A percentile compares a stretch with the other conserved stretches of the same genome.
Conservation (phyloP, 2,113 vertebrate genomes). For the Xenopus borealis region DNA sequence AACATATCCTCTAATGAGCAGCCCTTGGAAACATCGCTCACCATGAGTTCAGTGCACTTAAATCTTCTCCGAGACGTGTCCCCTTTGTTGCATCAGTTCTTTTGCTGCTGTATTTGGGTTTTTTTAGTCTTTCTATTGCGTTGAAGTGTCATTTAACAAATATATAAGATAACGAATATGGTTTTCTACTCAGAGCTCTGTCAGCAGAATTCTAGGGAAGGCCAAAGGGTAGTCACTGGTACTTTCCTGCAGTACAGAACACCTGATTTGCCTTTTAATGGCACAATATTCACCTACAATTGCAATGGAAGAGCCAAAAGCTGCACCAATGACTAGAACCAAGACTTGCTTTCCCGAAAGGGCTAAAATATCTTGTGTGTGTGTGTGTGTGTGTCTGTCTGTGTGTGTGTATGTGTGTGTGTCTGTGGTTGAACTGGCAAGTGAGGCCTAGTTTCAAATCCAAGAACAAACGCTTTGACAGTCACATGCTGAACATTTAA, state of each 20-base stretch:
- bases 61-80: not conserved
- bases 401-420: not conserved
- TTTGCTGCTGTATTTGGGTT: constrained; percentile 41
- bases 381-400: too few species aligned
- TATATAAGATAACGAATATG: not conserved
- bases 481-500: too few species aligned
- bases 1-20: constrained; percentile 12
- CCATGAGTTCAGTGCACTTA: not conserved
- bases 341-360: not conserved
- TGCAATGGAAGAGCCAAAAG: not conserved
- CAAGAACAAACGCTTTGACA: too few species aligned
- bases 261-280: not conserved
- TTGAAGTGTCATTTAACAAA: constrained; percentile 3
- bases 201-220: constrained; percentile 4
- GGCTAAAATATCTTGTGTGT: not conserved
- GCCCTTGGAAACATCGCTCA: not conserved
- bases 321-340: not conserved
- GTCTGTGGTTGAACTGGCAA: too few species aligned
- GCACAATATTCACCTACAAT: not conserved
- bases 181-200: not conserved
- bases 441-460: too few species aligned
- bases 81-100: constrained; percentile 6
- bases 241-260: not conserved
- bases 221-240: not conserved
- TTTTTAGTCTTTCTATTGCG: constrained; percentile 23